phyloP scores from a whole-genome alignment of 1,140 invertebrate genomes.

The Leptinotarsa texana region DNA sequence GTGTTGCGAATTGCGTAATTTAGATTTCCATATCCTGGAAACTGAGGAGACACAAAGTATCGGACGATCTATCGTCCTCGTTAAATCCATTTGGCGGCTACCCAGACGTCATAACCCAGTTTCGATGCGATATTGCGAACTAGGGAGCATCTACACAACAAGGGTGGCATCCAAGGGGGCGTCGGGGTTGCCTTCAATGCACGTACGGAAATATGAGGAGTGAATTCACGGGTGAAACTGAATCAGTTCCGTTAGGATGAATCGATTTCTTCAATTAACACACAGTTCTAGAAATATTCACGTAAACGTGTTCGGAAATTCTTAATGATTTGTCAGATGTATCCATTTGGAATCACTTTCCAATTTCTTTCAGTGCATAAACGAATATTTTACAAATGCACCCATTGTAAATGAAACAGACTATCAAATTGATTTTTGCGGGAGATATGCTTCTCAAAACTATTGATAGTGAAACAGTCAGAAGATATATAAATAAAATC shows the following conservation, averaged over 20 bases:
- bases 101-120: slow-evolving; percentile 28
- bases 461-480: no score
- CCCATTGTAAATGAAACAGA: no score
- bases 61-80: slow-evolving; percentile 15
- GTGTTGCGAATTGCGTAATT: slow-evolving; percentile 25
- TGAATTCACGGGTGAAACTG: neutral
- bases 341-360: no score
- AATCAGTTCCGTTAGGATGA: neutral
- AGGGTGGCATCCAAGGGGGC: neutral
- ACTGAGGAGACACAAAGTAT: slow-evolving; percentile 29
- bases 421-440: no score
- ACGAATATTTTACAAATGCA: no score
- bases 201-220: neutral
- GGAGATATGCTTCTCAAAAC: no score
- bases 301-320: no score
- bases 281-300: no score
- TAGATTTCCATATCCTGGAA: slow-evolving; percentile 29
- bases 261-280: neutral
- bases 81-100: slow-evolving; percentile 27
- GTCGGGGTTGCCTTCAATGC: neutral
- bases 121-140: neutral
- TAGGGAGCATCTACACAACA: neutral
- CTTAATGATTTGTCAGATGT: no score
- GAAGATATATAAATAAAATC: no score
- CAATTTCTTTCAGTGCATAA: no score